Percentiles rank a stretch among this genome's conserved stretches.
Evolutionary conservation across 2,888 invertebrate genomes (phyloP).

Genomic region (Zygaena filipendulae): DNA sequence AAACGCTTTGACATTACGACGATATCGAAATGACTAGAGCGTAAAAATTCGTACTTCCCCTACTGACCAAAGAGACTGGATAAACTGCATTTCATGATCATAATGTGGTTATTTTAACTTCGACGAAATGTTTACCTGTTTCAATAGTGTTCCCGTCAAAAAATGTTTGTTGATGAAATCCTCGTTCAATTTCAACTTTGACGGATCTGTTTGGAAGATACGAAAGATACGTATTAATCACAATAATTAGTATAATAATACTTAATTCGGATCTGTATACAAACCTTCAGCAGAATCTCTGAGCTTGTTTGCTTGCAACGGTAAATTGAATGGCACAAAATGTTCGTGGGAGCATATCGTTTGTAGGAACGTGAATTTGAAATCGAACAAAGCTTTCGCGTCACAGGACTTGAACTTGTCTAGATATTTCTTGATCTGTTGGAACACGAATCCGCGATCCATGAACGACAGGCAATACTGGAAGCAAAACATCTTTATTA

Average conservation of each 20-base stretch:
- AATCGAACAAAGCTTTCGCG: constrained; percentile 83
- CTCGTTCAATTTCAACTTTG: constrained; percentile 72
- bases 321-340: constrained; percentile 92
- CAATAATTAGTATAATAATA: too few species aligned
- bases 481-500: too few species aligned
- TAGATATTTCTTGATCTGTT: constrained; percentile 86
- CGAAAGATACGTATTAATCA: too few species aligned
- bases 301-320: constrained; percentile 74
- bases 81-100: too few species aligned
- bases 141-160: constrained; percentile 86
- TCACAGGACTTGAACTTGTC: constrained; percentile 88
- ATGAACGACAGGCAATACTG: constrained; percentile 91
- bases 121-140: constrained; percentile 74
- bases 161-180: constrained; percentile 94
- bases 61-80: too few species aligned
- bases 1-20: too few species aligned
- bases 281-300: constrained; percentile 49
- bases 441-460: constrained; percentile 95
- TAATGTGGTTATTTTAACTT: too few species aligned
- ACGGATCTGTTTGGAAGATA: constrained; percentile 49
- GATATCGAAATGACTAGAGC: too few species aligned
- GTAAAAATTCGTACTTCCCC: too few species aligned
- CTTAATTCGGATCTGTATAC: too few species aligned
- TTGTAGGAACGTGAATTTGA: constrained; percentile 92
- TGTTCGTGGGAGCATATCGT: constrained; percentile 95